Evolutionary conservation across 2,113 vertebrate genomes (phyloP).

Genomic region (Pteronura brasiliensis): DNA sequence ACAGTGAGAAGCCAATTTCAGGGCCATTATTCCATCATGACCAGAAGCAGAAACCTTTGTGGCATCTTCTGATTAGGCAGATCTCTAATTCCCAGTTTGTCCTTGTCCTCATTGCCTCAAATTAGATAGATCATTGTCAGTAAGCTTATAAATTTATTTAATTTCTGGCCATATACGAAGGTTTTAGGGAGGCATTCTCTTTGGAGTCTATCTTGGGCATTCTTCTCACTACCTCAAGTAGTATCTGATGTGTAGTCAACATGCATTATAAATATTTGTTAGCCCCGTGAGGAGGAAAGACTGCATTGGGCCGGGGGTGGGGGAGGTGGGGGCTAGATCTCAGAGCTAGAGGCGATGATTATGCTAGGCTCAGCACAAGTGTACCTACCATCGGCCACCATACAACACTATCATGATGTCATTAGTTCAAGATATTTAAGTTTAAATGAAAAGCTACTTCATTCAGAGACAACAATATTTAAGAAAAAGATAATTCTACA

Average conservation of each 20-base stretch:
- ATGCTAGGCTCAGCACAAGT: background rate
- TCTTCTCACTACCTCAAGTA: background rate
- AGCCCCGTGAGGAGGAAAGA: background rate
- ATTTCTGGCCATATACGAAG: background rate
- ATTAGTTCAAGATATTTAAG: background rate
- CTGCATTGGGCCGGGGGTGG: background rate
- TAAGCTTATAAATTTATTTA: background rate
- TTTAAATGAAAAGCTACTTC: conserved; percentile 5
- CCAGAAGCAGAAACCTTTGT: background rate
- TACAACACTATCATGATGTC: background rate
- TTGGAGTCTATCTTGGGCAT: background rate
- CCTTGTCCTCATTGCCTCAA: background rate
- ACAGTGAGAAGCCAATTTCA: background rate
- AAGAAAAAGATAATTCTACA: background rate
- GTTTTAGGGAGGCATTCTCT: background rate
- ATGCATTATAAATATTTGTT: background rate
- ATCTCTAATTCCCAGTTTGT: background rate
- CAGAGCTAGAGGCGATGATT: background rate
- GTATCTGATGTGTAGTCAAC: background rate
- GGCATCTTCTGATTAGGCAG: background rate
- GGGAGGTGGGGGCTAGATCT: background rate
- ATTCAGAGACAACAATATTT: background rate
- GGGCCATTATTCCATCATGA: background rate
- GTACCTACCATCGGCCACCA: background rate
- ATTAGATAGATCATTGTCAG: background rate